phyloP scores from a whole-genome alignment of 2,888 invertebrate species.

The Melitaea athalia region DNA sequence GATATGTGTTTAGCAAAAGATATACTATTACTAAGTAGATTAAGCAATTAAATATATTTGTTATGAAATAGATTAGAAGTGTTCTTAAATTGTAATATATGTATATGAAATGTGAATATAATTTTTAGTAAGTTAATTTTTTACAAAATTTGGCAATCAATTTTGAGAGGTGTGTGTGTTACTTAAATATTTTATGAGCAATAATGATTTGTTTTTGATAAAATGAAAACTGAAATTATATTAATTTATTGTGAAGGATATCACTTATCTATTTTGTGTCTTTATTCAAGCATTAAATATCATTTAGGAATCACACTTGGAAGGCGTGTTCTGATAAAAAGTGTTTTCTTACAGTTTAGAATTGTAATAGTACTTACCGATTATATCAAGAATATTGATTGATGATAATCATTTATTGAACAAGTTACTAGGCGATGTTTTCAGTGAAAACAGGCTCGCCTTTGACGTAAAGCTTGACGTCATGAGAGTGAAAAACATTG shows the following conservation, averaged over 20 bases:
- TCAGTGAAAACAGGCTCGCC: slow-evolving; percentile 3
- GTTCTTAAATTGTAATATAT: too few species aligned
- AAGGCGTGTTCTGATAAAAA: slow-evolving; percentile 12
- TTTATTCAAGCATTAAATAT: background rate
- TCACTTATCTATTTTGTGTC: background rate
- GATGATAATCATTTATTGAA: slow-evolving; percentile 1
- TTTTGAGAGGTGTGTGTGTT: too few species aligned
- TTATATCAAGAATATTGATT: slow-evolving; percentile 5
- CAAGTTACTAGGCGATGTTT: slow-evolving; percentile 1
- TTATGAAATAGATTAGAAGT: too few species aligned
- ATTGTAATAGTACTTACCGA: background rate
- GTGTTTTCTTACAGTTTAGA: background rate
- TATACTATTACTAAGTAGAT: too few species aligned
- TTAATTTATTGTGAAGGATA: background rate
- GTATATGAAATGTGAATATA: too few species aligned
- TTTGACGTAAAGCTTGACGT: slow-evolving; percentile 5
- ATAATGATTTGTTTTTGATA: background rate
- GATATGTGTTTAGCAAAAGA: too few species aligned
- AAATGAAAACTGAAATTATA: too few species aligned
- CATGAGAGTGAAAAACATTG: background rate
- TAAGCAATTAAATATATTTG: too few species aligned
- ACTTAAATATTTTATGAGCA: too few species aligned
- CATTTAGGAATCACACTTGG: slow-evolving; percentile 5
- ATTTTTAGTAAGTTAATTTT: too few species aligned
- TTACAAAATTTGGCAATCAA: too few species aligned